Conservation (phyloP, 2,888 invertebrate genomes). For the Oscheius sp. region DNA sequence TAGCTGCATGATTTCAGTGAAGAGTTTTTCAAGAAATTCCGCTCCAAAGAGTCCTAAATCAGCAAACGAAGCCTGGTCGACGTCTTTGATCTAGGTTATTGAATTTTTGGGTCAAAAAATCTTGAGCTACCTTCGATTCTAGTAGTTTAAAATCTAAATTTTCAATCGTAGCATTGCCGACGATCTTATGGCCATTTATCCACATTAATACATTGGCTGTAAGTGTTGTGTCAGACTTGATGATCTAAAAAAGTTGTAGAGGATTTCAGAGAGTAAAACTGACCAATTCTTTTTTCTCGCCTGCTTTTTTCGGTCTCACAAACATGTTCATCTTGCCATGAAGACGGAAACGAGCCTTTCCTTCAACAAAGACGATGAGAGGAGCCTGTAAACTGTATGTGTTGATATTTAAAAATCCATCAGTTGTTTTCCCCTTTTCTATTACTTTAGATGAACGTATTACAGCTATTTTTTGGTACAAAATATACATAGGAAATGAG, state of each 20-base stretch:
- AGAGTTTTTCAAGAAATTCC: constrained; percentile 67
- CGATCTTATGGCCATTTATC: constrained; percentile 57
- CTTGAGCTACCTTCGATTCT: constrained; percentile 48
- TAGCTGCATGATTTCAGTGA: constrained; percentile 68
- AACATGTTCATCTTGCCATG: constrained; percentile 68
- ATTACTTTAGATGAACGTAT: no score
- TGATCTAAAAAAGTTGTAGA: constrained; percentile 22
- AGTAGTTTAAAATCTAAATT: constrained; percentile 67
- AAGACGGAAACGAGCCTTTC: constrained; percentile 64
- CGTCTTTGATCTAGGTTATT: constrained; percentile 53
- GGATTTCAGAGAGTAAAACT: neutral
- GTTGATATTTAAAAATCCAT: neutral
- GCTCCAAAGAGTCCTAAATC: constrained; percentile 70
- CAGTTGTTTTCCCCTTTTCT: no score
- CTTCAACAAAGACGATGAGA: constrained; percentile 67
- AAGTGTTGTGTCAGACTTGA: constrained; percentile 67
- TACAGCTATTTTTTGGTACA: no score
- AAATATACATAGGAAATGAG: no score
- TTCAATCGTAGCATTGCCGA: constrained; percentile 68
- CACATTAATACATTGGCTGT: constrained; percentile 68
- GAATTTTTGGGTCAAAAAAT: neutral
- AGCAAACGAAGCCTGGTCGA: constrained; percentile 66
- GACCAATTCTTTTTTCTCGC: constrained; percentile 57
- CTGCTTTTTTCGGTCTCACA: constrained; percentile 56
- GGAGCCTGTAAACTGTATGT: constrained; percentile 49